A percentile compares a stretch with the other conserved stretches of the same genome.
Conservation (phyloP, 2,888 invertebrate genomes). For the Mythimna ferrago region DNA sequence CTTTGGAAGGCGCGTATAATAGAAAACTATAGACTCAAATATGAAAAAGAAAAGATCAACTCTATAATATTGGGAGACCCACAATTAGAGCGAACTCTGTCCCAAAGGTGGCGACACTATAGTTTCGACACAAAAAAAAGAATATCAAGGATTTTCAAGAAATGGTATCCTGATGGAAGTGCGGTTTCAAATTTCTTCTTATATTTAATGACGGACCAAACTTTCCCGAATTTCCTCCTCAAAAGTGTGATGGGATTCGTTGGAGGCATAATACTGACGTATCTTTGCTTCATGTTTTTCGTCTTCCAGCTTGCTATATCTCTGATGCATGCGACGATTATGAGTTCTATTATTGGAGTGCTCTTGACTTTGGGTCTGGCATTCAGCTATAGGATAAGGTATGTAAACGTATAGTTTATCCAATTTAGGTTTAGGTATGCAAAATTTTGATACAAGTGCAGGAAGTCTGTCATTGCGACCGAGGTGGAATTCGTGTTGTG, state of each 20-base stretch:
- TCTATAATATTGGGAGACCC: conserved; percentile 86
- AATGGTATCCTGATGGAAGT: conserved; percentile 82
- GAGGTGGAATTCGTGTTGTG: no score
- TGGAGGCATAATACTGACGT: conserved; percentile 92
- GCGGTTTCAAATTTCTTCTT: conserved; percentile 76
- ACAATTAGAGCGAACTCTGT: conserved; percentile 81
- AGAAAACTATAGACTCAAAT: conserved; percentile 84
- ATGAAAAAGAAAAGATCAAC: conserved; percentile 91
- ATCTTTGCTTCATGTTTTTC: conserved; percentile 92
- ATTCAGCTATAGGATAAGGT: conserved; percentile 90
- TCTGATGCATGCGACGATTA: conserved; percentile 90
- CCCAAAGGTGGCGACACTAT: conserved; percentile 86
- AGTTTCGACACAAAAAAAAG: conserved; percentile 81
- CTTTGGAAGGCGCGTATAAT: conserved; percentile 90
- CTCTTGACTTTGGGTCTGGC: conserved; percentile 92
- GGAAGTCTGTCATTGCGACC: no score
- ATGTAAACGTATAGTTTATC: no score
- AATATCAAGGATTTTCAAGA: conserved; percentile 79
- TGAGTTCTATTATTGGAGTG: conserved; percentile 92
- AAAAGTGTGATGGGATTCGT: conserved; percentile 93
- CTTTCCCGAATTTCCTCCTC: conserved; percentile 89
- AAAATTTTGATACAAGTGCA: no score
- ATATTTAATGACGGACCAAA: conserved; percentile 86
- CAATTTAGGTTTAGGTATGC: no score
- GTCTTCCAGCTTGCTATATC: conserved; percentile 92